Evolutionary conservation across 2,797 vertebrate species (phyloP), one percentile per base, ranked within the genome.

Genomic region (Falco berigora): DNA sequence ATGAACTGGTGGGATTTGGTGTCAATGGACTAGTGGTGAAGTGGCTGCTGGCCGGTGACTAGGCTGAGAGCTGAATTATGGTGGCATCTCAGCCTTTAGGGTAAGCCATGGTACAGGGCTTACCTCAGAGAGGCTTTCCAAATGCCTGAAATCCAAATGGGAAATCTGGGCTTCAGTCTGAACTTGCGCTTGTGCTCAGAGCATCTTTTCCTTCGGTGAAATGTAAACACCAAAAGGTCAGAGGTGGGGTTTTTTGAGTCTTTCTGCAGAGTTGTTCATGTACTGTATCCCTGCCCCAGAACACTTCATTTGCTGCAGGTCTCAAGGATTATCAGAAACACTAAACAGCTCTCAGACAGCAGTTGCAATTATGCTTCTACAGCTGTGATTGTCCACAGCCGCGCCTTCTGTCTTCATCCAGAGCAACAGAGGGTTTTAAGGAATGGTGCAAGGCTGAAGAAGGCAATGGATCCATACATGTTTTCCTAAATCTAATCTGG

Each of bases 271-370:
- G 9, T 24, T 71, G 27, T 64, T 79, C 30, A 10, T 52, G 2
- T 16, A 23, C 61, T n/a, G 13, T 14, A 40, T 66, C 38, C 46
- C 53, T 92, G 38, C 69, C 59, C 55, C 80, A 4, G 62, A 55
- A 34, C 12, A 22, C 58, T 58, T 28, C 44, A n/a, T 77, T 71
- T 1, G 0, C 76, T 86, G 69, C 27, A 23, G 80, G 80, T 69
- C 83, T 79, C 77, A 40, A 58, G 52, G 86, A 88, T 92, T 82
- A 89, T 49, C 86, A 92, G 90, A 52, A 93, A 86, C 76, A 50
- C 67, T 68, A 63, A 96, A 74, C 73, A 90, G 93, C 93, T 92
- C 94, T 56, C 78, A 91, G 82, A 92, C 72, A 90, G 84, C 84
- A 91, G 91, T 19, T 73, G 71, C 86, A 95, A 85, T 96, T 91